Base-by-base conservation (phyloP, 92 coral and sea anemone species). In the Virgularia gustaviana region DNA sequence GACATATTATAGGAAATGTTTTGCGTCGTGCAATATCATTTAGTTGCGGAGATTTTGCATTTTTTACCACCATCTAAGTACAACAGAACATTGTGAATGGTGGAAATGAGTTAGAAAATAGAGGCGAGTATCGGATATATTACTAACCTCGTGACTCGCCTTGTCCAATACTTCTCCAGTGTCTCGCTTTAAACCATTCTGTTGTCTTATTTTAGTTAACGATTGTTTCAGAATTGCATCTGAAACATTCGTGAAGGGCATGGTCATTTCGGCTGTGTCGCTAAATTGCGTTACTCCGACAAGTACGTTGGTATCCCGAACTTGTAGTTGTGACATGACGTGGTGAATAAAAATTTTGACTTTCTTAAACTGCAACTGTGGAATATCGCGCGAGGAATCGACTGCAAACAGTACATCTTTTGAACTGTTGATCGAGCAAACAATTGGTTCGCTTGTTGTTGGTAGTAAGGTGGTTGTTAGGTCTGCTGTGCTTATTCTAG, bases 351-450 rank as follows among this genome's bases (percentile, higher is more conserved):
- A 68, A 0, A 31, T 9, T 49, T 68, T 68, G 18, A 51, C 25
- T 36, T 44, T 68, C 11, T 29, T 3, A 27, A 29, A 24, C 28
- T 27, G 59, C 20, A 31, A 2, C 27, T 12, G 28, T 15, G 61
- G n/a, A 49, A 68, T 49, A 27, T 49, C 51, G 1, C 12, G 44
- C 10, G 75, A 30, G 43, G 29, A 31, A 38, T 68, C 75, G 8
- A 68, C 75, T 61, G 51, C 23, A 38, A 44, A 68, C 6, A 68
- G 75, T 8, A 68, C 54, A 49, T 68, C 75, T 47, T 51, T 68
- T n/a, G 75, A 51, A 1, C 51, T 49, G 20, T 32, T 37, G 39
- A 44, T 49, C 0, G 37, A 30, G 42, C 73, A 66, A 12, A 47
- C 22, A 4, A 5, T 19, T 47, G 20, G 6, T 52, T 25, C 33